Base-by-base conservation (phyloP, 2,888 invertebrate species). In the Amiota minor region DNA sequence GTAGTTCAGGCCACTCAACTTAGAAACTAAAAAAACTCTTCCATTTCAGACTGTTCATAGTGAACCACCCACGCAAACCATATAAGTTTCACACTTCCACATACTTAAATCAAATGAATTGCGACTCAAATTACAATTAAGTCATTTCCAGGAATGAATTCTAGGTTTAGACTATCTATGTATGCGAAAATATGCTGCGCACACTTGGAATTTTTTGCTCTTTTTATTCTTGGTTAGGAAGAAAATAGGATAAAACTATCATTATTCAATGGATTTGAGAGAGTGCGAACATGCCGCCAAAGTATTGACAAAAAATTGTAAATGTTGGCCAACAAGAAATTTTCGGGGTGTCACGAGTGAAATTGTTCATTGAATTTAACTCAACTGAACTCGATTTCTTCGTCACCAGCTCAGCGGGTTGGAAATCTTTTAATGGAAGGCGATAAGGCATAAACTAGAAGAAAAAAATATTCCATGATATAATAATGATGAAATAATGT, bases 371-470 rank as follows among this genome's bases (percentile, higher is more conserved):
- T 47, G 46, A 70, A 73, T 8, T 35, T 2, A 6, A 35, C 6
- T 35, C 35, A 35, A 35, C 35, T 35, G 6, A 35, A 6, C 56
- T 73, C 65, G 23, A 56, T 64, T 12, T 70, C 10, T 50, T 53
- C 73, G 75, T 73, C 76, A 76, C 69, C 56, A 74, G 72, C 72
- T 8, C 71, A 74, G 76, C 76, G 64, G 72, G 69, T 47, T 56
- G 64, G 68, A 74, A 56, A 18, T 56, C 16, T 18, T 56, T 53
- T 56, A 14, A 56, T 56, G 16, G n/a, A 56, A 18, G 56, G 10
- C 16, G 56, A 6, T 10, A 56, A 12, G 16, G 16, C 70, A 55
- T 55, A 35, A 20, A 12, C 9, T 46, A 23, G 18, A n/a, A 55
- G 23, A 14, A 3, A 50, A 53, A 18, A 8, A 64, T 55, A 47